These are phyloP conservation scores for Stenolophus ochropezus DNA, from an alignment of 2,888 invertebrate genomes.

Conservation along the genomic window DNA sequence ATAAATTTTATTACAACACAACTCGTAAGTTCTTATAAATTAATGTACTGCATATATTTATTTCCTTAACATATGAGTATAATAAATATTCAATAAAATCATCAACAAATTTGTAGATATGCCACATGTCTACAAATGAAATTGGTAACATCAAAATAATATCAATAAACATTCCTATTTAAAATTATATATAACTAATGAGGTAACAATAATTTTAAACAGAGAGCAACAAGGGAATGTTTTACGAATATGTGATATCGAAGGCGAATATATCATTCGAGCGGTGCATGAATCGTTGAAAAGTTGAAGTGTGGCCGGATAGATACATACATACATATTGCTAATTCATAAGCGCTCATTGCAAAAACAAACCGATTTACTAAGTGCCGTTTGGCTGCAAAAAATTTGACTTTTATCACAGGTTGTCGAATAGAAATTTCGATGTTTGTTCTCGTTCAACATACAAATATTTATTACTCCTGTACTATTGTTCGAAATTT, in stretches of 20 bases:
- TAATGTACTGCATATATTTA: neutral
- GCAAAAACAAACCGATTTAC: constrained; percentile 19
- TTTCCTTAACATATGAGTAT: neutral
- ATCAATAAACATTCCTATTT: constrained; percentile 19
- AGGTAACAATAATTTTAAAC: constrained; percentile 36
- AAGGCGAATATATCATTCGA: constrained; percentile 41
- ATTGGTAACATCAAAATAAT: constrained; percentile 23
- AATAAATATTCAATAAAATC: constrained; percentile 13
- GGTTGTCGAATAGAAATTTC: constrained; percentile 29
- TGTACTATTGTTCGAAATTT: no score
- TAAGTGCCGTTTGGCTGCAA: neutral
- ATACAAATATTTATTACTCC: neutral
- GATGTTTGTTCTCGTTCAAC: constrained; percentile 15
- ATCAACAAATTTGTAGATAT: constrained; percentile 7
- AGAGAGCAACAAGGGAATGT: constrained; percentile 52
- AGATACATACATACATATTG: constrained; percentile 53
- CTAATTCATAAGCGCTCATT: constrained; percentile 50
- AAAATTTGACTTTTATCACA: constrained; percentile 34
- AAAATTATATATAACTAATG: constrained; percentile 3
- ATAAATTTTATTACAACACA: constrained; percentile 4
- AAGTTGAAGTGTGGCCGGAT: constrained; percentile 43
- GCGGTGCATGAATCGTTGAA: constrained; percentile 49
- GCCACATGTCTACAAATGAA: constrained; percentile 11
- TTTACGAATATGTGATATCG: constrained; percentile 39
- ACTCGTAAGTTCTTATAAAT: neutral